Evolutionary conservation across 2,113 vertebrate species (phyloP), one percentile per base, ranked within the genome.

Genomic region (Hemibates koningsi): DNA sequence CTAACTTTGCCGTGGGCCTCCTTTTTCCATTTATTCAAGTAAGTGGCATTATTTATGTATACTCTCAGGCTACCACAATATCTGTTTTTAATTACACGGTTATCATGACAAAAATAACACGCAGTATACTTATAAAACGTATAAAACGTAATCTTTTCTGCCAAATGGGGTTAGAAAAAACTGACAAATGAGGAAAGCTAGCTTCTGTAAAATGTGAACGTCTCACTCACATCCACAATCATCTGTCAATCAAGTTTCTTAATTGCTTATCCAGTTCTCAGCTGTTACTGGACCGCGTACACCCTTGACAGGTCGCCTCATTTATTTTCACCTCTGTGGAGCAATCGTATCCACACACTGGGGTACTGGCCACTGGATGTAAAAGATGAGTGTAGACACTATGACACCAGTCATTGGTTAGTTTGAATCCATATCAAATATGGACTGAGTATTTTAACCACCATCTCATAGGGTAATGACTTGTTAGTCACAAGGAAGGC

Each of bases 11-110:
- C 0, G 97, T 99, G 3, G 98, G 98, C 17, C 96, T 99, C 61
- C 91, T 99, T 73, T 99, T 99, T 88, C 99, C 98, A 0, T 98
- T 98, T 92, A 98, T 99, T 91, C 98, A 99, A 96, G 98, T 99
- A 95, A 91, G 94, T 91, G 38, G 29, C 13, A 17, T 19, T 45
- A 48, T 89, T 48, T 41, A 9, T 45, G 10, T 4, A 1, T 78
- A 50, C 19, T 50, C 71, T 50, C 43, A 52, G 45, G 45, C 45
- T 52, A 48, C 45, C 45, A 13, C 27, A 32, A 32, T 78, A 32
- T 52, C 17, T n/a, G 45, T 6, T 78, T 78, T 50, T 78, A 32
- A n/a, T 50, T 32, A 3, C 50, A 82, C 3, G 4, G 7, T 43
- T 19, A 6, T 36, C n/a, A 27, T 71, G 21, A 71, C 38, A 43